Conservation (phyloP, 2,113 vertebrate genomes). For the Mionectes macconnelli region DNA sequence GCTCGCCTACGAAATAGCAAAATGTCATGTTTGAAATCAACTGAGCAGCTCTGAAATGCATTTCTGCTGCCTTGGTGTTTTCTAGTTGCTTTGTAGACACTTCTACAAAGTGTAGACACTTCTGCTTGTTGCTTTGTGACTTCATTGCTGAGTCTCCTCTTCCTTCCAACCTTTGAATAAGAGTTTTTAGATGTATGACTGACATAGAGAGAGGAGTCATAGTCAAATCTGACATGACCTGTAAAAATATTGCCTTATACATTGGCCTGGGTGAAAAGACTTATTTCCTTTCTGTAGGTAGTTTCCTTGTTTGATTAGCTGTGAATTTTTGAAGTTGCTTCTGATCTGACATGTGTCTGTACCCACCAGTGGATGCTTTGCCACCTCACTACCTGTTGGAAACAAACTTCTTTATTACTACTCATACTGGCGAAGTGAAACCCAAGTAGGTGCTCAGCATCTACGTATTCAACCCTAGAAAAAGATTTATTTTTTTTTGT, state of each 20-base stretch:
- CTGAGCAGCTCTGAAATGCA: background rate
- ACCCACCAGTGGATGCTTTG: background rate
- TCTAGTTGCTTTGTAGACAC: background rate
- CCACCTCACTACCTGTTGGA: background rate
- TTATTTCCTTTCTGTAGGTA: background rate
- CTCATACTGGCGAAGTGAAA: background rate
- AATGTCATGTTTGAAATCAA: background rate
- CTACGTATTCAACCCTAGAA: background rate
- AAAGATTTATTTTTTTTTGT: too few relatives aligned
- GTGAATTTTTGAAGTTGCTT: background rate
- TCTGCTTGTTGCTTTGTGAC: background rate
- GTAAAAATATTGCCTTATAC: background rate
- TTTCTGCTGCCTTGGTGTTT: constrained; percentile 25
- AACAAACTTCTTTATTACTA: background rate
- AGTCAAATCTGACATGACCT: background rate
- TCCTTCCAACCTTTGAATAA: background rate
- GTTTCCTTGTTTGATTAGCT: background rate
- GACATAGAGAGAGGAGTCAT: background rate
- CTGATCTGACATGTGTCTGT: background rate
- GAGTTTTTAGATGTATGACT: background rate
- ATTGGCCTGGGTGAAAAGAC: background rate
- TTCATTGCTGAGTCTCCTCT: background rate
- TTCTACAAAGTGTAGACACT: too few relatives aligned
- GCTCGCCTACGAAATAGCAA: background rate
- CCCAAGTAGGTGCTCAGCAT: background rate